Percentiles rank a stretch among this genome's conserved stretches.
Evolutionary conservation across 1,140 invertebrate genomes (phyloP).

Genomic region (Halesus radiatus): DNA sequence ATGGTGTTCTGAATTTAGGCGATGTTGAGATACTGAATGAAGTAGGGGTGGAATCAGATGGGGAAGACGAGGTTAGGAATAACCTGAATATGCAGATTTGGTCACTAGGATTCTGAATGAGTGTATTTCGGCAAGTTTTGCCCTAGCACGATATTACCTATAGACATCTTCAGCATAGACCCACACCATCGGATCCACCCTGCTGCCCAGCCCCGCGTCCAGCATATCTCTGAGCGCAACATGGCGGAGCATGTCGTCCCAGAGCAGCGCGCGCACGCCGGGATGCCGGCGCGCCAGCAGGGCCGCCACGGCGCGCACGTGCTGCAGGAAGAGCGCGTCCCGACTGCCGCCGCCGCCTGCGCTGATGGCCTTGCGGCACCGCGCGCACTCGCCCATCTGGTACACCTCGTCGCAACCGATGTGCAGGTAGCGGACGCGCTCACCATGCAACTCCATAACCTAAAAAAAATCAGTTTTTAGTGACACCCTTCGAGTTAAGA

Average conservation of each 20-base stretch:
- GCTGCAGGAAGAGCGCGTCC: conserved; percentile 78
- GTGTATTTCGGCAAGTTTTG: no score
- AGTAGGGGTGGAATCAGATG: no score
- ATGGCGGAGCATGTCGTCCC: conserved; percentile 92
- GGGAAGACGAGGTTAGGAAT: no score
- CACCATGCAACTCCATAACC: conserved; percentile 52
- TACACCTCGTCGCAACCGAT: conserved; percentile 85
- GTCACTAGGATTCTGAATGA: no score
- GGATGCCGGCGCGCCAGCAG: conserved; percentile 76
- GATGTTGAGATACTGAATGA: no score
- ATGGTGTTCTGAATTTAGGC: no score
- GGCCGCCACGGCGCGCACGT: conserved; percentile 77
- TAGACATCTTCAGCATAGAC: conserved; percentile 78
- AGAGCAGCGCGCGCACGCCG: conserved; percentile 81
- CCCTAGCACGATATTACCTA: conserved; percentile 60
- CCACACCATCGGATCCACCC: conserved; percentile 91
- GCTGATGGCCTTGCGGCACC: conserved; percentile 72
- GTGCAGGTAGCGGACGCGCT: conserved; percentile 75
- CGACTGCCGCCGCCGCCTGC: conserved; percentile 58
- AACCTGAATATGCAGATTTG: no score
- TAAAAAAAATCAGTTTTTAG: conserved; percentile 7
- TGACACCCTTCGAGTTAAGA: no score
- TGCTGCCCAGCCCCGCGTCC: conserved; percentile 79
- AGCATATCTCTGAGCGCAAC: conserved; percentile 76
- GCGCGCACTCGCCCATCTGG: conserved; percentile 83